Evolutionary conservation across 2,797 vertebrate genomes (phyloP), one percentile per base, ranked within the genome.

Genomic region (Karalla daura): DNA sequence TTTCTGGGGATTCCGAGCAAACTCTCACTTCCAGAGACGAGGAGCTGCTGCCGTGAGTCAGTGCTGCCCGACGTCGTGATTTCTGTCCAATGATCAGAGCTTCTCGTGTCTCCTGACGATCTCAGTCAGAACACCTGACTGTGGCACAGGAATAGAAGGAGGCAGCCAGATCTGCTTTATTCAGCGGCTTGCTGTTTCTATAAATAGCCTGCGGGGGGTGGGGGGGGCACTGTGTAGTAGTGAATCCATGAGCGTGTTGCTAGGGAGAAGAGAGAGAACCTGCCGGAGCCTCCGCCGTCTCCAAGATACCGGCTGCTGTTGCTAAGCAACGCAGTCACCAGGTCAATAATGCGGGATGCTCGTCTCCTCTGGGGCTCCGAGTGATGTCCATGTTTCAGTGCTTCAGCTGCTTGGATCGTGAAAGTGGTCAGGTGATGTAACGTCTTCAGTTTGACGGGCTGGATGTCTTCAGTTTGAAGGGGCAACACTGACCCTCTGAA

Each of bases 251-350:
- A 77, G 49, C 20, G 56, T 83, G 89, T 92, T 90, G 84, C 90
- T 85, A 85, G 86, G 86, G 66, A 89, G 84, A 88, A 87, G 21
- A 46, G 56, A 62, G 75, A 51, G 58, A 78, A 80, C 81, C 79
- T 77, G 71, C 27, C 1, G 70, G 69, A 77, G 73, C 44, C 72
- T 63, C 59, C 60, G 79, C 81, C 85, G 78, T 90, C 83, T 90
- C 77, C 39, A 66, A 81, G 78, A 88, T 78, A 83, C 52, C 27
- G 18, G 71, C 59, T 49, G 73, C 62, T 83, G 92, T 94, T 93
- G 92, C 93, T 85, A 91, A 69, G 93, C 92, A 93, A 93, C 92
- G 44, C 50, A 2, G 40, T 28, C 27, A 76, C 64, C 78, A 17
- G 88, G 91, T 94, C 91, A 92, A 87, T 92, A 89, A 81, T 61